These are phyloP conservation scores for Papilio aristodemus DNA, from an alignment of 1,140 invertebrate genomes.

Conservation along the genomic window DNA sequence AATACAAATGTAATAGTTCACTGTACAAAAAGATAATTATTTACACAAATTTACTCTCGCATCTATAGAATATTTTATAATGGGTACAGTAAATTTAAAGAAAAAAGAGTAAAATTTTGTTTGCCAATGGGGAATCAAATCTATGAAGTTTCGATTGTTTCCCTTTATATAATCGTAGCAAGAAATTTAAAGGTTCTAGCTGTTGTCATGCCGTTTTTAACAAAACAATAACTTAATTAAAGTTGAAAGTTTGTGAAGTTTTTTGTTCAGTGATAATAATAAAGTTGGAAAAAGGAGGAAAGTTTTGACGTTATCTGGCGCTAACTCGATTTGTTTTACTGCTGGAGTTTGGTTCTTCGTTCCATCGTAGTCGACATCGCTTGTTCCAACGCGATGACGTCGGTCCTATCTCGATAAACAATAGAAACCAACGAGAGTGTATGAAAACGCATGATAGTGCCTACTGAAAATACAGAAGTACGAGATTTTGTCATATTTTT, in stretches of 20 bases:
- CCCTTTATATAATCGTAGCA: too few species aligned
- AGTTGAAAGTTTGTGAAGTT: conserved; percentile 11
- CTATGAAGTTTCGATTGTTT: background rate
- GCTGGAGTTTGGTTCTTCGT: background rate
- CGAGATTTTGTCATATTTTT: too few species aligned
- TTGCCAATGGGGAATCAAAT: too few species aligned
- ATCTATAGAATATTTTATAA: too few species aligned
- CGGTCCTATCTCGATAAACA: background rate
- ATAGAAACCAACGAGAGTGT: background rate
- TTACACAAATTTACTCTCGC: too few species aligned
- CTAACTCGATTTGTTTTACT: conserved; percentile 15
- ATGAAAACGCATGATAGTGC: too few species aligned
- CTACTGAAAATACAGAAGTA: too few species aligned
- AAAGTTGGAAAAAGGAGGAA: background rate
- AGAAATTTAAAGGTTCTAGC: conserved; percentile 4
- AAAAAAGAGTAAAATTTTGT: too few species aligned
- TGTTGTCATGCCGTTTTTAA: too few species aligned
- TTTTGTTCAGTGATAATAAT: background rate
- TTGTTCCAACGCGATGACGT: background rate
- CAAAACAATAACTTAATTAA: conserved; percentile 5
- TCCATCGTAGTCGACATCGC: conserved; percentile 1
- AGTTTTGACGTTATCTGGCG: background rate
- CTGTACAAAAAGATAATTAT: too few species aligned
- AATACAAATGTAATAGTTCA: too few species aligned
- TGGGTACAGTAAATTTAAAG: too few species aligned